phyloP scores from a whole-genome alignment of 2,113 vertebrate species.

The Microtus ochrogaster region DNA sequence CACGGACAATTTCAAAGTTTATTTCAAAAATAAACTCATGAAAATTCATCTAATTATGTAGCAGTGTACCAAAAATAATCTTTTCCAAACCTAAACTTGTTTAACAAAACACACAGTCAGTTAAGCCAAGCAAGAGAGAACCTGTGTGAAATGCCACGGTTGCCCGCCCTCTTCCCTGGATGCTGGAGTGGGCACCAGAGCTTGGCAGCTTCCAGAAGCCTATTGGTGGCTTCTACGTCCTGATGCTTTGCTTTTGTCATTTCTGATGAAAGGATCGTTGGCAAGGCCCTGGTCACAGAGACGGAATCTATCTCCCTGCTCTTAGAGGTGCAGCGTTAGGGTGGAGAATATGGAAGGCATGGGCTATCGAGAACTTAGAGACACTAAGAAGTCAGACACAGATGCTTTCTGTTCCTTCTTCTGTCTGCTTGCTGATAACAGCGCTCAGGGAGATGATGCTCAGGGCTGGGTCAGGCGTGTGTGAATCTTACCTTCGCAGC shows the following conservation, averaged over 20 bases:
- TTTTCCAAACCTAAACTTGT: constrained; percentile 79
- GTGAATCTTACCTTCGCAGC: neutral
- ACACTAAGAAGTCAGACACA: neutral
- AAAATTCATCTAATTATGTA: constrained; percentile 80
- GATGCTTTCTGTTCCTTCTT: neutral
- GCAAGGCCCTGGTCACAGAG: neutral
- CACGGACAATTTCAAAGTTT: constrained; percentile 82
- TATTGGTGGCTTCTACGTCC: neutral
- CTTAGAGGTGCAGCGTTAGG: neutral
- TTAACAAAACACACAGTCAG: constrained; percentile 81
- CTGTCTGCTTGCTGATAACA: neutral
- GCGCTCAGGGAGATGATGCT: neutral
- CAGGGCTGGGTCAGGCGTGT: neutral
- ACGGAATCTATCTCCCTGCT: neutral
- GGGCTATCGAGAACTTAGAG: neutral
- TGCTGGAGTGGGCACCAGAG: constrained; percentile 59
- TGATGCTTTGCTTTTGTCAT: neutral
- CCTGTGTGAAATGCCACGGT: constrained; percentile 68
- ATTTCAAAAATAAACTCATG: constrained; percentile 81
- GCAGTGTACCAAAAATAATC: constrained; percentile 82
- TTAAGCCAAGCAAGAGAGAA: constrained; percentile 78
- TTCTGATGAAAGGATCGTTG: neutral
- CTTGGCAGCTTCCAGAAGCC: constrained; percentile 35
- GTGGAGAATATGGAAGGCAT: neutral
- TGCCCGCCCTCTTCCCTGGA: neutral